phyloP scores from a whole-genome alignment of 2,888 invertebrate species.

The Apamea crenata region DNA sequence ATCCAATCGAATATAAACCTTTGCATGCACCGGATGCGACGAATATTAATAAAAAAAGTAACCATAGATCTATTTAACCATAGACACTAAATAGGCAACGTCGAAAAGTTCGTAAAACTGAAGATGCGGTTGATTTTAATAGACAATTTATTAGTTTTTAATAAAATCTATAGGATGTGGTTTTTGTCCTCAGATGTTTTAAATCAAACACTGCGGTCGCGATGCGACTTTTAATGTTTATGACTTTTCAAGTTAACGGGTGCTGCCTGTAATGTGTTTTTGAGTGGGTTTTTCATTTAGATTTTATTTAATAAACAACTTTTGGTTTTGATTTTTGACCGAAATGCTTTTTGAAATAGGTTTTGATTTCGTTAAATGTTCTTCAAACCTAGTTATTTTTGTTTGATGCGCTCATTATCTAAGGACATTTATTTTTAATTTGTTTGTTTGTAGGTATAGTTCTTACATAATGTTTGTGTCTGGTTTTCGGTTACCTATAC shows the following conservation, averaged over 20 bases:
- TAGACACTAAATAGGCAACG: conserved; percentile 82
- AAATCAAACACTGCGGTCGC: conserved; percentile 79
- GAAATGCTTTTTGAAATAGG: conserved; percentile 17
- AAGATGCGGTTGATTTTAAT: conserved; percentile 84
- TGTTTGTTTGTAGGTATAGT: not conserved
- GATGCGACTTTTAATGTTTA: conserved; percentile 75
- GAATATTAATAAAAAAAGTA: conserved; percentile 84
- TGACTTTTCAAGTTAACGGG: conserved; percentile 68
- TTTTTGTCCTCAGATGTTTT: conserved; percentile 75
- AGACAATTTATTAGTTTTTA: conserved; percentile 81
- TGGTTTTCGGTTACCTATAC: too few species aligned
- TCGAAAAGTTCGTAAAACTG: conserved; percentile 72
- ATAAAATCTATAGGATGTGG: conserved; percentile 86
- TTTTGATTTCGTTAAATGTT: conserved; percentile 14
- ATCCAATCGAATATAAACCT: conserved; percentile 88
- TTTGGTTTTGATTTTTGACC: conserved; percentile 20
- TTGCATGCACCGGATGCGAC: conserved; percentile 83
- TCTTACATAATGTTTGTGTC: not conserved
- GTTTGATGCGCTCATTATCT: conserved; percentile 20
- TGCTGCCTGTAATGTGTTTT: conserved; percentile 66
- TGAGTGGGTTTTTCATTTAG: conserved; percentile 63
- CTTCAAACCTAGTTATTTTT: conserved; percentile 22
- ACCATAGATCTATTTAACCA: conserved; percentile 81
- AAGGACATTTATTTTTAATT: not conserved
- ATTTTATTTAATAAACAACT: conserved; percentile 52